Evolutionary conservation across 1,140 invertebrate genomes (phyloP), one percentile per base, ranked within the genome.

Genomic region (Meteorus sp.): DNA sequence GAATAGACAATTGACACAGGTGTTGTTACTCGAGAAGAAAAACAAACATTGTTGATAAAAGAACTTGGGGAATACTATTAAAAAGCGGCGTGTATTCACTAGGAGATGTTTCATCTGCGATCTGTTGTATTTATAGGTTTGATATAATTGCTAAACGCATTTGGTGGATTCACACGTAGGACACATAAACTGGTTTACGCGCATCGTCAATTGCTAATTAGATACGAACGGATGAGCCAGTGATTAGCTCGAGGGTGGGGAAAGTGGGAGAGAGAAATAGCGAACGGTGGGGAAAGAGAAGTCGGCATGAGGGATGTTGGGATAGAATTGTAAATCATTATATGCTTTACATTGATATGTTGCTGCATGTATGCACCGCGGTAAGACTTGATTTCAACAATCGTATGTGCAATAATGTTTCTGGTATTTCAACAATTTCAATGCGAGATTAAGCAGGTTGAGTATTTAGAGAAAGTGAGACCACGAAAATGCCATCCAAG

Each of bases 401-500:
- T 70, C 56, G 63, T 65, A 65, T 56, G 63, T 62, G 63, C 61
- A 67, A 67, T 67, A 70, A 69, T 69, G 68, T 63, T 59, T 65
- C 43, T 39, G 67, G 59, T 60, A 70, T 70, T 69, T 54, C 59
- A 64, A 61, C 60, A 64, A 57, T 63, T 61, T 61, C 63, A 60
- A 62, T n/a, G 52, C n/a, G 31, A 63, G 67, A 70, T 69, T 69
- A 69, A 69, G 68, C 66, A 31, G 35, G 23, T n/a, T 43, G n/a
- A 56, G 44, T 48, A 56, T 56, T 56, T 56, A 56, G 44, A 35
- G 55, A 55, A 56, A 45, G 25, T 41, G 41, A 56, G 25, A n/a
- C n/a, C n/a, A n/a, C n/a, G n/a, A 55, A 27, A 47, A 44, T 51
- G 39, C 48, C 57, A 52, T 17, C 13, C 29, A 37, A 23, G 33